Evolutionary conservation across 92 coral and sea anemone genomes (phyloP).

Genomic region (Paragorgia papillata): DNA sequence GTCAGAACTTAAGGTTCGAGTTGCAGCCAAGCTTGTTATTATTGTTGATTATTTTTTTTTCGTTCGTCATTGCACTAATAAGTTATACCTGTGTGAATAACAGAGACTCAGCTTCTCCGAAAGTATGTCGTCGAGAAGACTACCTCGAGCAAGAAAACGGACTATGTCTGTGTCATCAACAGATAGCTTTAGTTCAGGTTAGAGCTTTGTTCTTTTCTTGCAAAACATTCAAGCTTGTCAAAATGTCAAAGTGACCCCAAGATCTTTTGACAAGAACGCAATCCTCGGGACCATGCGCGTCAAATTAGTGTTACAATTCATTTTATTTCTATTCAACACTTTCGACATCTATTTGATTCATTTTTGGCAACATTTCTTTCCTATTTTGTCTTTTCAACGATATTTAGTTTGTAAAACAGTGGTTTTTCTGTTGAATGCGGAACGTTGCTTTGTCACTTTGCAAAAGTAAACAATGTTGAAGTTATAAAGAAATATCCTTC

Average conservation of each 20-base stretch:
- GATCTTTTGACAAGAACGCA: slow-evolving; percentile 3
- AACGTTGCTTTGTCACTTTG: no score
- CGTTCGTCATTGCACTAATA: neutral
- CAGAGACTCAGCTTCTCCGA: slow-evolving; percentile 97
- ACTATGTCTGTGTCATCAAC: slow-evolving; percentile 99
- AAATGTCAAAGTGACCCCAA: slow-evolving; percentile 24
- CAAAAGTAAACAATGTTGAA: no score
- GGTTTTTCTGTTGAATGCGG: neutral
- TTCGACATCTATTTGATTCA: no score
- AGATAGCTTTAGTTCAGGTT: slow-evolving; percentile 99
- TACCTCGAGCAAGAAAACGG: slow-evolving; percentile 99
- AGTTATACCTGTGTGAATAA: slow-evolving; percentile 8
- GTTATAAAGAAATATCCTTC: no score
- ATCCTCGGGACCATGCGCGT: neutral
- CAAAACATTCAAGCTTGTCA: slow-evolving; percentile 3
- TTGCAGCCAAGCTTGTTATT: neutral
- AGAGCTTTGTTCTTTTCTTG: slow-evolving; percentile 33
- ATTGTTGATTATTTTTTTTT: neutral
- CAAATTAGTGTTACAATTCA: neutral
- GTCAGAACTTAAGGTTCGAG: slow-evolving; percentile 87
- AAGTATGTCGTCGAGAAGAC: slow-evolving; percentile 97
- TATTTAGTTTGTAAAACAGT: no score
- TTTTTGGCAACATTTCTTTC: neutral
- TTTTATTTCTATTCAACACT: no score
- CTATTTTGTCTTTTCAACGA: neutral